phyloP scores from a whole-genome alignment of 2,888 invertebrate species.

The Tinea pellionella region DNA sequence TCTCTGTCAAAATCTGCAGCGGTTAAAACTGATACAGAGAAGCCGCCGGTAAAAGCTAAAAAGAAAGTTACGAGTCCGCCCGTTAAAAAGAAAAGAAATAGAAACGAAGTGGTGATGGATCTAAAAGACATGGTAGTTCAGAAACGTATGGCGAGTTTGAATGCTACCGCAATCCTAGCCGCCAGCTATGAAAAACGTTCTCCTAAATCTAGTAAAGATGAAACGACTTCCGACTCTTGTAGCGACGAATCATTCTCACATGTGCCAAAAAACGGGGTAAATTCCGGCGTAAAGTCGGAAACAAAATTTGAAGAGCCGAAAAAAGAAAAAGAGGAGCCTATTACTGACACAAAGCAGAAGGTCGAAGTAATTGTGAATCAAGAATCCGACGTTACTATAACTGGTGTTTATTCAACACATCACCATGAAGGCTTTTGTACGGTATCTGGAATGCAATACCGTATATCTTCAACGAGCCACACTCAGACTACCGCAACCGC shows the following conservation, averaged over 20 bases:
- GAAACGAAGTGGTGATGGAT: conserved; percentile 78
- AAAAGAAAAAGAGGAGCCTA: conserved; percentile 41
- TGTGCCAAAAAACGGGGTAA: conserved; percentile 63
- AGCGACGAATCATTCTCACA: conserved; percentile 65
- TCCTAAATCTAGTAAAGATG: conserved; percentile 68
- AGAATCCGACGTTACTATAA: conserved; percentile 89
- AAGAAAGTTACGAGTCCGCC: conserved; percentile 46
- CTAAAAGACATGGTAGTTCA: conserved; percentile 88
- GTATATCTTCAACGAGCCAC: conserved; percentile 88
- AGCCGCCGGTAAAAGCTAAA: conserved; percentile 55
- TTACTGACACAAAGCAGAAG: conserved; percentile 61
- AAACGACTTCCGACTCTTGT: conserved; percentile 68
- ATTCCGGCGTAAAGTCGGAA: conserved; percentile 68
- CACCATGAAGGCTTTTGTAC: conserved; percentile 89
- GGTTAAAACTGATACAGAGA: conserved; percentile 61
- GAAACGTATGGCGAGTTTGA: conserved; percentile 91
- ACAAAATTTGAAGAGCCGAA: conserved; percentile 52
- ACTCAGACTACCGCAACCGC: conserved; percentile 88
- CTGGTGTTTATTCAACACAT: conserved; percentile 85
- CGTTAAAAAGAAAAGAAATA: conserved; percentile 67
- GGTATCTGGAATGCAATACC: conserved; percentile 86
- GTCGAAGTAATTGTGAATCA: conserved; percentile 86
- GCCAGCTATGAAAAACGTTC: conserved; percentile 86
- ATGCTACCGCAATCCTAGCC: conserved; percentile 90
- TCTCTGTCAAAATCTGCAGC: conserved; percentile 28